Evolutionary conservation across 2,888 invertebrate species (phyloP), one percentile per base, ranked within the genome.

Genomic region (Acholoe squamosa): DNA sequence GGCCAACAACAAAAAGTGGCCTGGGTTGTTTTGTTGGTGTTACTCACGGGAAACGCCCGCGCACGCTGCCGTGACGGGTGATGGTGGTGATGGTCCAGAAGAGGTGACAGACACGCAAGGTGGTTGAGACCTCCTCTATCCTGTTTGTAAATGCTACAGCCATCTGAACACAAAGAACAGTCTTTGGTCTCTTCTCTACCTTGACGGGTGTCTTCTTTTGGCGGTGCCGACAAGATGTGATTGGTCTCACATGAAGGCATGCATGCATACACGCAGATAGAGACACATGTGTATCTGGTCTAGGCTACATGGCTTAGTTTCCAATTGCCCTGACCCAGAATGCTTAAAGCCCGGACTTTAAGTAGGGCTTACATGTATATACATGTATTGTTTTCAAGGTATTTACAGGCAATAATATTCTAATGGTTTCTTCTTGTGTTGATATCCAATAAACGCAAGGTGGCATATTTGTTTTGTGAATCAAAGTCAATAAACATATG

Each of bases 1-100:
- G 71, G 28, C 71, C 71, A 14, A 0, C 28, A n/a, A 71, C 25
- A 71, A 71, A 71, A 28, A 71, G 28, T 28, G 71, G 71, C 1
- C 61, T 14, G 71, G 19, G 61, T 61, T 61, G 25, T n/a, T 61
- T 61, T 61, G 61, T 61, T 61, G 61, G 5, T 61, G 61, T n/a
- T 61, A 19, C 25, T 19, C 61, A 61, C 25, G 61, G 25, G 61
- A 61, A 61, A n/a, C 61, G 61, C 14, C 61, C 5, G 43, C 43
- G 43, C 61, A 61, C 19, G 71, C 71, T 71, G 28, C 31, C 31
- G 28, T 71, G 71, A 71, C 71, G 71, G 71, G 61, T 61, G 71
- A 28, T 25, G 31, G 71, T 5, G 71, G 61, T 61, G 71, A 28
- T 25, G 31, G 71, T 5, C 19, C 14, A 14, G 28, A 25, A 71